phyloP scores from a whole-genome alignment of 2,113 vertebrate genomes.

The cat (Felis catus) region DNA sequence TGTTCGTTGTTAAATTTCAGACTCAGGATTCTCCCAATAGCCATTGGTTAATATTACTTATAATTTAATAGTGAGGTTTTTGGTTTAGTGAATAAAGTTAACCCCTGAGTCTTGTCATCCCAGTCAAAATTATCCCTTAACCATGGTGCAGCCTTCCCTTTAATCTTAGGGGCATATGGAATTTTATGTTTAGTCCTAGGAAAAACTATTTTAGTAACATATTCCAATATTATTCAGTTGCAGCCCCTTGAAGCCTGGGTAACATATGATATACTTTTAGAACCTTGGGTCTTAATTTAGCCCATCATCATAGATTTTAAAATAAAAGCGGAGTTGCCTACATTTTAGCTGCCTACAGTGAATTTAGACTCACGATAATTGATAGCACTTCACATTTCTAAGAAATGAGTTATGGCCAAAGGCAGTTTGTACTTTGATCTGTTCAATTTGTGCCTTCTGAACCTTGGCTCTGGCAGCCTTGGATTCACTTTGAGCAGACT shows the following conservation, averaged over 20 bases:
- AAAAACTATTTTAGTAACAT: slow-evolving; percentile 36
- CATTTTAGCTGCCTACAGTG: neutral
- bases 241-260: slow-evolving; percentile 27
- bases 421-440: neutral
- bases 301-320: slow-evolving; percentile 40
- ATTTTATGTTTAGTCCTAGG: slow-evolving; percentile 49
- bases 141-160: neutral
- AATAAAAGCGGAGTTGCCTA: neutral
- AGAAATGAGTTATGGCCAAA: neutral
- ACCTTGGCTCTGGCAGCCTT: neutral
- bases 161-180: slow-evolving; percentile 20
- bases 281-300: slow-evolving; percentile 31
- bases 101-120: neutral
- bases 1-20: slow-evolving; percentile 42
- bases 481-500: neutral
- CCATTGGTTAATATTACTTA: neutral
- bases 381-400: slow-evolving; percentile 11
- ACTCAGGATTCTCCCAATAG: neutral
- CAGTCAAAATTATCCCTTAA: neutral
- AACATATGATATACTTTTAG: neutral
- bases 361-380: slow-evolving; percentile 32
- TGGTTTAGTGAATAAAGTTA: slow-evolving; percentile 16
- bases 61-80: neutral
- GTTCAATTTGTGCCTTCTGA: neutral
- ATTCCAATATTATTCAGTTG: neutral